Evolutionary conservation across 2,888 invertebrate genomes (phyloP), one percentile per base, ranked within the genome.

Genomic region (Mythimna impura): DNA sequence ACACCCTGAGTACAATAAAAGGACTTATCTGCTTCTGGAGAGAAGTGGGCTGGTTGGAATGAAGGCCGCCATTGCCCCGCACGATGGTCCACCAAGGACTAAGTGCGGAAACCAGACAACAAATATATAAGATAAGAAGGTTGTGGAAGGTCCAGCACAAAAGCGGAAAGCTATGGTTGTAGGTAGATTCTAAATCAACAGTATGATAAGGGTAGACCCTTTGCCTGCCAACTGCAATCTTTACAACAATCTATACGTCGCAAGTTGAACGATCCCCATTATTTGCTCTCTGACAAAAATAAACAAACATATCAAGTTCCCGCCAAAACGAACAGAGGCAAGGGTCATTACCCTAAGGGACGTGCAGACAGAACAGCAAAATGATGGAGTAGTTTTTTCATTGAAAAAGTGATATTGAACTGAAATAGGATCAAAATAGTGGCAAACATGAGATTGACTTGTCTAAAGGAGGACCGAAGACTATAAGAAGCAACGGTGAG

Each of bases 241-340:
- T 66, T 25, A 47, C 47, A 63, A 17, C 8, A 3, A 80, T 80
- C 72, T 73, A 22, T 72, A 80, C 57, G n/a, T 57, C 40, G n/a
- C 20, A 25, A 80, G 76, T 76, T 73, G 40, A 69, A 79, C 36
- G n/a, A 2, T 58, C 61, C 17, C 25, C 30, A 73, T 76, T 80
- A 80, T 71, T 83, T 67, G 65, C 71, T 55, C 71, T 55, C 10
- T 20, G 34, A 61, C 57, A 54, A 71, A 63, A 76, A 64, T 70
- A 75, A 81, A 68, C 72, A 76, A 69, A 80, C 68, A 64, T 66
- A 68, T 65, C 55, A 64, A 30, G 54, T 67, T 73, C 58, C 5
- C 79, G n/a, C 58, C 54, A 60, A 60, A 66, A 65, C 17, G n/a
- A 77, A 66, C 54, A 30, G 14, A 64, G 5, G 43, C 12, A 36